phyloP scores from a whole-genome alignment of 2,113 vertebrate species.

The Phasianus colchicus region DNA sequence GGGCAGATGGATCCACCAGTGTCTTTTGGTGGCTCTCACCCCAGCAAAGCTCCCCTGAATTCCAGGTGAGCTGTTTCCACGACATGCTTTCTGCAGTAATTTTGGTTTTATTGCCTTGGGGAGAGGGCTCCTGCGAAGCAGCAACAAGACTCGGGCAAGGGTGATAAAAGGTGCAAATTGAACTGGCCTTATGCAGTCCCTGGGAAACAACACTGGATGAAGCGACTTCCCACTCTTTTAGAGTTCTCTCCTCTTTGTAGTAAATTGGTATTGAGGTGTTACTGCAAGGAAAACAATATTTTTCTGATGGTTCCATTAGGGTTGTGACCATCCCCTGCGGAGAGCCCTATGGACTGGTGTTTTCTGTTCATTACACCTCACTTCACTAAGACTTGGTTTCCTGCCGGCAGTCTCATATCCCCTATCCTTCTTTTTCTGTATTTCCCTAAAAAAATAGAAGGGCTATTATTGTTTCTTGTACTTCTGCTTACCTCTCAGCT shows the following conservation, averaged over 20 bases:
- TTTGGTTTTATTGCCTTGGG: conserved; percentile 61
- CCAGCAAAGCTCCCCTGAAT: background rate
- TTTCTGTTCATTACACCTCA: conserved; percentile 66
- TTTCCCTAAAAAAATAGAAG: conserved; percentile 33
- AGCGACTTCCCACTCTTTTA: conserved; percentile 33
- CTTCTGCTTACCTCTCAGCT: background rate
- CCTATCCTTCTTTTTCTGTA: conserved; percentile 20
- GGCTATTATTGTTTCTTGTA: background rate
- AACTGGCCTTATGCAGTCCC: conserved; percentile 58
- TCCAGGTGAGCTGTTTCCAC: background rate
- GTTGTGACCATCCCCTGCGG: conserved; percentile 20
- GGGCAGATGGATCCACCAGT: background rate
- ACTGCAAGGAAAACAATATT: conserved; percentile 62
- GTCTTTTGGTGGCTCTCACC: background rate
- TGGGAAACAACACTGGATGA: conserved; percentile 45
- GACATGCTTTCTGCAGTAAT: conserved; percentile 11
- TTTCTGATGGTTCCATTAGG: conserved; percentile 49
- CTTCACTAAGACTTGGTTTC: conserved; percentile 41
- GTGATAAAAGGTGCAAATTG: conserved; percentile 73
- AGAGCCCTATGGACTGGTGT: conserved; percentile 31
- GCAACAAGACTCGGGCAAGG: background rate
- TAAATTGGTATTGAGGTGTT: conserved; percentile 60
- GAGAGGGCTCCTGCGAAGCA: conserved; percentile 37
- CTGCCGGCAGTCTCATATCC: conserved; percentile 37
- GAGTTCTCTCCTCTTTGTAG: conserved; percentile 20